Base-by-base conservation (phyloP, 1,140 invertebrate genomes). In the Paraescarpia echinospica region DNA sequence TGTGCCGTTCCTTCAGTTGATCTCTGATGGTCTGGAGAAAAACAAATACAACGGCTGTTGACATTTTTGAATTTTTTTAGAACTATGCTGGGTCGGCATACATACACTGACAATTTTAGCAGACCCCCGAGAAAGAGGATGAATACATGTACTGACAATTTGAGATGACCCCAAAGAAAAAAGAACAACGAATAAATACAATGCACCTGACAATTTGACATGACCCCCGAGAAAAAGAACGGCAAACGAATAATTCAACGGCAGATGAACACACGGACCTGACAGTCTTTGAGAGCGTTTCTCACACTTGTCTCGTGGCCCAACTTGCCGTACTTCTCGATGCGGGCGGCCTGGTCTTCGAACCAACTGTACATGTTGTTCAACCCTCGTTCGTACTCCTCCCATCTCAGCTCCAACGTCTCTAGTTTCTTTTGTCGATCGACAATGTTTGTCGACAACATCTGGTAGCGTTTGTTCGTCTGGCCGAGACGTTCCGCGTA, bases 251-350 rank as follows among this genome's bases (percentile, higher is more conserved):
- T 51, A 18, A n/a, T n/a, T n/a, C n/a, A n/a, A n/a, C n/a, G n/a
- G n/a, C n/a, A 22, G n/a, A 35, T 5, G 33, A 89, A 34, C 5
- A 90, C 33, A 33, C 89, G 14, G 8, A 95, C 95, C 94, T 95
- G 95, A 92, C 94, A 95, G 77, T 96, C 95, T 92, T 94, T 95
- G 18, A 95, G 92, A 22, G 94, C 95, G 92, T 96, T 95, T 48
- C 93, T 93, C 27, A 95, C 94, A 90, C 94, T 95, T 35, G 95
- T 94, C 93, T 95, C 95, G 89, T 95, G 94, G 33, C 95, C 95
- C 91, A 95, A 94, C 33, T 95, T 93, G 2, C 93, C 22, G 77
- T 34, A 95, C 33, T 93, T 95, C 91, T 95, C 95, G 33, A 95
- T 92, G 92, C 94, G 94, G 35, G 95, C 94, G 41, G 95, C 94